Base-by-base conservation (phyloP, 2,888 invertebrate species). In the Crematogaster levior region DNA sequence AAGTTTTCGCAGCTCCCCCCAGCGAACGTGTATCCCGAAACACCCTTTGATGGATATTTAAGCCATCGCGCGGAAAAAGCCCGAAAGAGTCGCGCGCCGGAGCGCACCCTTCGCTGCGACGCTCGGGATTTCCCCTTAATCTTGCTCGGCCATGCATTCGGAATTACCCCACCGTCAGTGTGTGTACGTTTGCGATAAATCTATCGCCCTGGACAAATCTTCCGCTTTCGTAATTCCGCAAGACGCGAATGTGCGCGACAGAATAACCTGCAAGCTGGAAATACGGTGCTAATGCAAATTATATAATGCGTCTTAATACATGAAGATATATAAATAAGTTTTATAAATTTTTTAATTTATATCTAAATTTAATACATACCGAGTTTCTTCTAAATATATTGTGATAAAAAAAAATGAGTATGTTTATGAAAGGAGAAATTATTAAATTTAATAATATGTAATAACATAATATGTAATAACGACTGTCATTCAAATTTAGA, bases 61-160 rank as follows among this genome's bases (percentile, higher is more conserved):
- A 89, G 85, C 83, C 88, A 82, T 86, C 79, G 85, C 85, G 84
- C 82, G 74, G 83, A 87, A 86, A 88, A 89, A 86, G 86, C 87
- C 89, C 90, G 83, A 24, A 88, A 89, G 90, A 91, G 89, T 88
- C 89, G 88, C 90, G 91, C 90, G 85, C 88, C 89, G 88, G 86
- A 89, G 90, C 89, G 86, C 90, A 91, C 90, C 90, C 91, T 65
- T 83, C 12, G 10, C 82, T 46, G 58, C 75, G 30, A 48, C 61
- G 73, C 60, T 56, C 79, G 81, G 84, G 88, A 89, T 92, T 92
- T 89, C 87, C 73, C 24, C 88, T 90, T 92, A 92, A 92, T 92
- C 88, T 86, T 43, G 85, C 79, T 60, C 85, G 63, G 65, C 84
- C 87, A 86, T 85, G 90, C 90, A 85, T 90, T 80, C 73, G 46